Evolutionary conservation across 2,797 vertebrate genomes (phyloP), one percentile per base, ranked within the genome.

Genomic region (Pseudomugil tenellus): DNA sequence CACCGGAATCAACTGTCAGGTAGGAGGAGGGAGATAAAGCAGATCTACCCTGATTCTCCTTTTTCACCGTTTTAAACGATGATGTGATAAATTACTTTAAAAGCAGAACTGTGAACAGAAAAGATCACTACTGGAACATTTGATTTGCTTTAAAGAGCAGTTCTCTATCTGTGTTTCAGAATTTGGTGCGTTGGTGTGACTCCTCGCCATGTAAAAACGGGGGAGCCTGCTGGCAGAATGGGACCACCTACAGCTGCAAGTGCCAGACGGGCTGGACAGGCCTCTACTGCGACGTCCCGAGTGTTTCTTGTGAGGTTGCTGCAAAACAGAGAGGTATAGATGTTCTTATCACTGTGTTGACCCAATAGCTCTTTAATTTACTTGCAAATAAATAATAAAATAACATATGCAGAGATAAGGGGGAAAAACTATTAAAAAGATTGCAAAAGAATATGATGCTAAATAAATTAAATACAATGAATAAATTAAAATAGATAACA

Each of bases 1-100:
- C 93, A 97, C 92, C 0, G 97, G 97, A 0, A 91, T 95, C 80
- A 98, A 95, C 85, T 99, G 98, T 88, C 97, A 99, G 97, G 98
- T 98, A 89, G 35, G 39, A 48, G 10, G 21, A 53, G 1, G 1
- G 60, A 64, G 28, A 21, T 17, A 6, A 35, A n/a, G n/a, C 12
- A 9, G 12, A 52, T 28, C 34, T 28, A 17, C 39, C 23, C 4
- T 39, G 16, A 34, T 53, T 58, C 11, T 55, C 1, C 6, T 10
- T n/a, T n/a, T 48, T 28, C 1, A 10, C 26, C 10, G 56, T 21
- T 6, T 28, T 14, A 26, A 57, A 31, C 3, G 3, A n/a, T 26
- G 19, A 49, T 35, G 53, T 31, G 2, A 7, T 14, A 31, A 26
- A n/a, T 34, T 43, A 4, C 3, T 29, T 19, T 41, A 8, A 43